phyloP scores from a whole-genome alignment of 2,797 vertebrate genomes.

The Morus bassanus region DNA sequence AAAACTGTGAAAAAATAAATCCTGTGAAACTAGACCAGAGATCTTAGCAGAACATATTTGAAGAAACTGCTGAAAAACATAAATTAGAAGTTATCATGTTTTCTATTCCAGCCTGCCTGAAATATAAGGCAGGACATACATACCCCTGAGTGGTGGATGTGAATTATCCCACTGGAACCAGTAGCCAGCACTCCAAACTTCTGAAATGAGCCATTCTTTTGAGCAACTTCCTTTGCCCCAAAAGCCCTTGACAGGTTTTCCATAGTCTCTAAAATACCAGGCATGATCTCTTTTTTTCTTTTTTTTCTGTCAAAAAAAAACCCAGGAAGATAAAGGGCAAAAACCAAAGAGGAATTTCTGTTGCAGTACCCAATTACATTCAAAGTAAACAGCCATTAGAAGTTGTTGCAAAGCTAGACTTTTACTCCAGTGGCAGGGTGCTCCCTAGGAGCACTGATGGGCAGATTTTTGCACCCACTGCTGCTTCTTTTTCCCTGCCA shows the following conservation, averaged over 20 bases:
- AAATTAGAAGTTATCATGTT: neutral
- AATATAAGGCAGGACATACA: neutral
- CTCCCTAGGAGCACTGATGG: neutral
- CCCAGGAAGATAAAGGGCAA: neutral
- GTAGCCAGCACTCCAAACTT: neutral
- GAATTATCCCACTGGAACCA: neutral
- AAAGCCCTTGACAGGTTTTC: neutral
- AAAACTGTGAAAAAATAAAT: neutral
- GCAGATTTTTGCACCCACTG: neutral
- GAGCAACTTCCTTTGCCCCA: neutral
- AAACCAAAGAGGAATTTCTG: neutral
- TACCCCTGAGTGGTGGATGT: neutral
- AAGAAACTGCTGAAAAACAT: neutral
- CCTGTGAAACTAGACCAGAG: neutral
- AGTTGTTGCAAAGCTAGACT: neutral
- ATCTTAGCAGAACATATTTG: neutral
- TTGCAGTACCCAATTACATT: neutral
- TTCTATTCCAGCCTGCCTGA: neutral
- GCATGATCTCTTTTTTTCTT: neutral
- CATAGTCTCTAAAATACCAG: neutral
- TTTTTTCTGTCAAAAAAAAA: rapidly evolving
- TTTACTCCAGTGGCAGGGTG: neutral
- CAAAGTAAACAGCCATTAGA: neutral
- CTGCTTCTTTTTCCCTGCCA: neutral
- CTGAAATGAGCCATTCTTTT: neutral